Evolutionary conservation across 2,888 invertebrate species (phyloP).

Genomic region (Invenusta paracnida): DNA sequence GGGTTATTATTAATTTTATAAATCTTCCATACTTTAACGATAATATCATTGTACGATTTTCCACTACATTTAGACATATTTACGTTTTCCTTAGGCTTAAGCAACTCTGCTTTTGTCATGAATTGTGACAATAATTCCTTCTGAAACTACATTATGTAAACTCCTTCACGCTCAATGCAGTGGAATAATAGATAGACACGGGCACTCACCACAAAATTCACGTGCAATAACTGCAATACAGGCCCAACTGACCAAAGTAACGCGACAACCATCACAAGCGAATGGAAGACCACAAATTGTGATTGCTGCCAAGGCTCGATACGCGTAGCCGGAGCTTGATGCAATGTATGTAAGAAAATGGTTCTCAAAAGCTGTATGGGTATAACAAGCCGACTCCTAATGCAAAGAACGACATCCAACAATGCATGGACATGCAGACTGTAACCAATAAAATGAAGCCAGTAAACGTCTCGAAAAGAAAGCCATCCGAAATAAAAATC

Average conservation of each 20-base stretch:
- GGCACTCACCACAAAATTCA: background rate
- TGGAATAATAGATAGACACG: background rate
- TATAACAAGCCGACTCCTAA: background rate
- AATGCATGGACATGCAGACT: conserved; percentile 20
- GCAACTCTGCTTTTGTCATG: no score
- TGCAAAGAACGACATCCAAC: background rate
- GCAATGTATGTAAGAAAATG: background rate
- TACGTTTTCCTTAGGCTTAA: no score
- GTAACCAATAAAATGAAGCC: background rate
- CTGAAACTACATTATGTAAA: no score
- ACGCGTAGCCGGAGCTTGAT: background rate
- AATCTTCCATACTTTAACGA: no score
- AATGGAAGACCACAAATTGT: conserved; percentile 3
- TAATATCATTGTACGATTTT: no score
- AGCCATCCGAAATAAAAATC: background rate
- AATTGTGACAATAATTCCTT: no score
- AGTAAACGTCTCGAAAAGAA: conserved; percentile 4
- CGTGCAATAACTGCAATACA: background rate
- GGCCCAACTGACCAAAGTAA: background rate
- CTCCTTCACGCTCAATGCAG: no score
- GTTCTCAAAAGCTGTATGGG: background rate
- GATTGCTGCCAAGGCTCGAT: background rate
- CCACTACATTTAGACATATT: no score
- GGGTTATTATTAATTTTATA: no score
- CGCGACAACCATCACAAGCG: background rate